A percentile compares a stretch with the other conserved stretches of the same genome.
Conservation (phyloP, 2,113 vertebrate genomes). For the Fregetta grallaria region DNA sequence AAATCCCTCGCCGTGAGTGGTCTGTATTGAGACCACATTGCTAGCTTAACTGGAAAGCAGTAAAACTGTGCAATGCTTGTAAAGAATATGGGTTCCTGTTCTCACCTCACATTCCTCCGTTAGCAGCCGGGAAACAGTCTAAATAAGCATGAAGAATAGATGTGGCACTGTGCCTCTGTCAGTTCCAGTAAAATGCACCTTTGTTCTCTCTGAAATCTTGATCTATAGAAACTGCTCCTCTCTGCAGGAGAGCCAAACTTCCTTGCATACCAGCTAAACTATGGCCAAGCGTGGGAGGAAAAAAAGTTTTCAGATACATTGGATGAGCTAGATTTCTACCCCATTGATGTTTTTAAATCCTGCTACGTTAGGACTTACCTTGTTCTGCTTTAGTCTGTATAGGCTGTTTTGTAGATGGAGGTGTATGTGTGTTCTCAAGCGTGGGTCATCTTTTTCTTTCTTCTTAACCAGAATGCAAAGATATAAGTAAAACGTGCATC, state of each 20-base stretch:
- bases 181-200: neutral
- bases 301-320: neutral
- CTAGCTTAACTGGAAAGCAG: neutral
- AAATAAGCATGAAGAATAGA: neutral
- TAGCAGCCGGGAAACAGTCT: neutral
- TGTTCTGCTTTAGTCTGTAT: slow-evolving; percentile 10
- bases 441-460: slow-evolving; percentile 11
- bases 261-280: neutral
- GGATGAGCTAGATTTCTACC: neutral
- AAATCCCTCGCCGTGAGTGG: neutral
- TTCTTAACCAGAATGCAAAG: slow-evolving; percentile 21
- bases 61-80: neutral
- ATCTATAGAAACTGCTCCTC: neutral
- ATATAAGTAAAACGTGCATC: neutral
- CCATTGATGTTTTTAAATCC: neutral
- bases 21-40: rapidly evolving
- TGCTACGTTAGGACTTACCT: neutral
- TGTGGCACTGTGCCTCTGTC: neutral
- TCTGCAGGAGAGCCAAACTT: neutral
- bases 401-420: slow-evolving; percentile 37
- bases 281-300: neutral
- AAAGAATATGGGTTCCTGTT: neutral
- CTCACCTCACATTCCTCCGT: neutral
- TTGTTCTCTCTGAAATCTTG: neutral
- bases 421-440: neutral